Evolutionary conservation across 1,140 invertebrate genomes (phyloP).

Genomic region (Holotrichia oblita): DNA sequence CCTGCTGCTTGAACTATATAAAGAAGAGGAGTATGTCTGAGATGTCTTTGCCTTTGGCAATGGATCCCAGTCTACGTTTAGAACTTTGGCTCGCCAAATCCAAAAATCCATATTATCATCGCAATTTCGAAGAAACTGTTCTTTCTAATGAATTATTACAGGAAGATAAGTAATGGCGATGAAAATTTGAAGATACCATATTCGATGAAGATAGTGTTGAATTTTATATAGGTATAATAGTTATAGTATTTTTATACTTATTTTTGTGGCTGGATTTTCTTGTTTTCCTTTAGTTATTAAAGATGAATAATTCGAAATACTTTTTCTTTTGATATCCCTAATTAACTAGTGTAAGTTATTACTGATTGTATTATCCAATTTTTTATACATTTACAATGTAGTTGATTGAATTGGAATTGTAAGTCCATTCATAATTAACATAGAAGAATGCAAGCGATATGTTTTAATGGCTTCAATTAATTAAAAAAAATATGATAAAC

Average conservation of each 20-base stretch:
- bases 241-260: constrained; percentile 15
- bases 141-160: constrained; percentile 17
- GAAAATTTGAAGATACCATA: not conserved
- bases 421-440: no score
- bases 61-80: constrained; percentile 57
- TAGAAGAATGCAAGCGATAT: no score
- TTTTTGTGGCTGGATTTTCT: constrained; percentile 12
- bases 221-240: constrained; percentile 9
- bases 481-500: no score
- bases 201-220: not conserved
- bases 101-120: constrained; percentile 45
- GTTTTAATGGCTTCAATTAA: no score
- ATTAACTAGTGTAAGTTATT: no score
- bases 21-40: constrained; percentile 59
- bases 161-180: constrained; percentile 17
- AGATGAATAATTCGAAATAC: not conserved
- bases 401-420: no score
- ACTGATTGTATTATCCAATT: no score
- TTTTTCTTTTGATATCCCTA: not conserved
- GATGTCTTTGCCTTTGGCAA: constrained; percentile 43
- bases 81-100: constrained; percentile 58
- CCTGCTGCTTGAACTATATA: constrained; percentile 71
- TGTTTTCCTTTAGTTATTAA: not conserved
- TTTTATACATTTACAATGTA: no score
- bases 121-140: constrained; percentile 28